Evolutionary conservation across 2,113 vertebrate species (phyloP), one percentile per base, ranked within the genome.

Genomic region (Hystrix cristata): DNA sequence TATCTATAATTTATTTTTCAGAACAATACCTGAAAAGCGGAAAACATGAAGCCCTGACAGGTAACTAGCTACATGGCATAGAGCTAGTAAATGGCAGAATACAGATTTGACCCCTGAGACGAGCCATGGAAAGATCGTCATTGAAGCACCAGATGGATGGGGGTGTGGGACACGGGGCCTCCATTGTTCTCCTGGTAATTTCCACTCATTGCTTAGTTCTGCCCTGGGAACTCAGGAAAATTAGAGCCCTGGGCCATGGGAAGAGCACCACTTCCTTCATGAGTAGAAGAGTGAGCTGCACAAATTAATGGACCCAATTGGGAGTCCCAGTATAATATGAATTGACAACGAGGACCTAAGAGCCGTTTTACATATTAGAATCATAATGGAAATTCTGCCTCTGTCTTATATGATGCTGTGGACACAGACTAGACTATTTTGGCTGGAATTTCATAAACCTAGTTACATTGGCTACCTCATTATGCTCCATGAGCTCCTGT

Each of bases 291-390:
- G 48, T 9, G 5, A 95, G 25, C 25, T 76, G 34, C 64, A 87
- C 7, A 88, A 80, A 72, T 14, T 38, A 78, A 43, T 12, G 64
- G 38, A 76, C 69, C 51, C 8, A 78, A 4, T 3, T 11, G 67
- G 72, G 69, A 95, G 34, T 87, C 59, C 29, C 65, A 29, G n/a
- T 87, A 10, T 90, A 51, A 92, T 19, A 34, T 21, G 2, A 80
- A 43, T 38, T 64, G 64, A 91, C 16, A 84, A 38, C 67, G 25
- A 94, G 13, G 11, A 9, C 69, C 55, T 92, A 80, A 93, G 21
- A 96, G 64, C 12, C 5, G n/a, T 60, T 92, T 90, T 83, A 14
- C 74, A 25, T 48, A 31, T 43, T 87, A 84, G 93, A 90, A 34
- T 59, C 62, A 48, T 62, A 71, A 83, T 19, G 7, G 65, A 91